Evolutionary conservation across 2,797 vertebrate genomes (phyloP), one percentile per base, ranked within the genome.

Genomic region (Gorsachius magnificus): DNA sequence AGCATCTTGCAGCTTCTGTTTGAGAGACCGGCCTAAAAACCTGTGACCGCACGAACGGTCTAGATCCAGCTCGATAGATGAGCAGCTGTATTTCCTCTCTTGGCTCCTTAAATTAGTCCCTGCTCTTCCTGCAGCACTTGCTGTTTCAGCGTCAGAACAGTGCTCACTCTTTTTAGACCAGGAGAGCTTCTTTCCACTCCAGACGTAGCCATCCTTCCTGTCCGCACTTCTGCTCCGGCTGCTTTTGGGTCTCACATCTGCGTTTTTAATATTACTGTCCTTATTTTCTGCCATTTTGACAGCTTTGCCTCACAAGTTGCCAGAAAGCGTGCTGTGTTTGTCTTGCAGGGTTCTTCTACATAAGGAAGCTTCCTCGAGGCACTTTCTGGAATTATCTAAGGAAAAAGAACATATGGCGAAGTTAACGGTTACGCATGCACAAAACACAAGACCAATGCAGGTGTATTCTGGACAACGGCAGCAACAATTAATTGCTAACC

Each of bases 1-100:
- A 0, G 99, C 99, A 51, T 99, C 99, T 91, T 99, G 99, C 70
- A 99, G 98, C 96, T 99, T 99, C 97, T 99, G 99, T 66, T 99
- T 98, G 53, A 99, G 98, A 38, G 99, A 99, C 10, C 99, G 98
- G 3, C 98, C 98, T 24, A 99, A 97, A 97, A 99, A 95, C 68
- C 98, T 98, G 96, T 99, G 99, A 24, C 99, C 98, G 22, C 99
- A 99, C 1, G 92, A 98, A 69, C 9, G 97, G 61, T 99, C 99
- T 1, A 98, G 92, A 76, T 99, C 99, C 16, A 98, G 74, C 11
- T 99, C 99, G 3, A 98, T 96, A 19, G 98, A 97, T 0, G 98
- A 97, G 96, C 99, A 99, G 98, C 99, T 99, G 63, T 98, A 99
- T 91, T 99, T 99, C 84, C 99, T 98, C 95, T 99, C 99, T 41